Evolutionary conservation across 2,888 invertebrate species (phyloP), one percentile per base, ranked within the genome.

Genomic region (Linnaemya tessellans): DNA sequence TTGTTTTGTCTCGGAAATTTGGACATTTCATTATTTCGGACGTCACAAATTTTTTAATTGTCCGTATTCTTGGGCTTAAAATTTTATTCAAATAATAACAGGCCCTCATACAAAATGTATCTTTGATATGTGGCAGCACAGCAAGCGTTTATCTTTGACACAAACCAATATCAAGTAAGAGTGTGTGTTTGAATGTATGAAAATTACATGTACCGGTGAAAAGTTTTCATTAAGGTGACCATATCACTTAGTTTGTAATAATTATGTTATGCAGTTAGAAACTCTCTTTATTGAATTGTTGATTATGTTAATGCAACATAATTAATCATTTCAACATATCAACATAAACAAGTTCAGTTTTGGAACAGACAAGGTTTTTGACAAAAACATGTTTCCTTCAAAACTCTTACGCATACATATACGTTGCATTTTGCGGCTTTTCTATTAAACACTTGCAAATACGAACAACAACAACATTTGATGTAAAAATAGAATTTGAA

Each of bases 401-500:
- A 25, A 58, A n/a, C 22, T 54, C 13, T 35, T 5, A 38, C 10
- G 38, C 10, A 38, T 7, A 35, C 35, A 35, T 8, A 35, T n/a
- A 4, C 3, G 22, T 41, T 58, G 5, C 9, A 35, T 11, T n/a
- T 15, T 38, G 38, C 38, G 10, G 11, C 18, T 64, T n/a, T 25
- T 51, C 41, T 18, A 20, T 56, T 20, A n/a, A 25, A 5, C 8
- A 43, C 11, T 30, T 8, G 13, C 13, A n/a, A 35, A 60, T 38
- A 60, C 25, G 9, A 35, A 54, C 15, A 13, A 43, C 41, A 51
- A 51, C 10, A 22, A 25, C 22, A 43, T 71, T 58, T 30, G 25
- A 56, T 25, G 43, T 71, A 71, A 58, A 73, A 56, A 58, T 60
- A 73, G 58, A 15, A 22, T 54, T 54, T 68, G 11, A 20, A 20